Conservation (phyloP, 53 echinoderm and acorn worm genomes). For the Holothuria leucospilota region DNA sequence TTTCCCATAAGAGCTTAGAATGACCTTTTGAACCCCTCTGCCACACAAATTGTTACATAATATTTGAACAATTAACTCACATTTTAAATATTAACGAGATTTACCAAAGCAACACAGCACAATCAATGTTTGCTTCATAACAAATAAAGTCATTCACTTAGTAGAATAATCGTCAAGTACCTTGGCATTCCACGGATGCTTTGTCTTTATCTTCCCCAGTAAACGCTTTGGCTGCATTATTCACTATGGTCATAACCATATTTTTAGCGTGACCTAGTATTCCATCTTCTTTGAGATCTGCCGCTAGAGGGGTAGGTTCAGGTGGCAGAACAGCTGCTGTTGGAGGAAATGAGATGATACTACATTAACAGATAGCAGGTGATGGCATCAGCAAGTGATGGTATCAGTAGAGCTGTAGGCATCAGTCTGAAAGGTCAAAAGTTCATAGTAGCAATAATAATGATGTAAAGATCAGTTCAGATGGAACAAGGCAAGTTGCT, state of each 20-base stretch:
- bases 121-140: neutral
- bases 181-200: neutral
- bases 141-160: neutral
- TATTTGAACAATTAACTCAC: too few species aligned
- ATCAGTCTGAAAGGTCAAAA: neutral
- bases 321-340: slow-evolving; percentile 74
- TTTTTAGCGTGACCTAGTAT: slow-evolving; percentile 82
- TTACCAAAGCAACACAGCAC: too few species aligned
- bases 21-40: too few species aligned
- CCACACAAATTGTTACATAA: too few species aligned
- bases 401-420: too few species aligned
- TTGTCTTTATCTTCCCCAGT: slow-evolving; percentile 34
- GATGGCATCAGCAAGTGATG: too few species aligned
- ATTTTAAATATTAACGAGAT: too few species aligned
- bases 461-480: too few species aligned
- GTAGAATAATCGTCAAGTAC: neutral
- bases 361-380: too few species aligned
- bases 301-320: slow-evolving; percentile 75
- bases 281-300: slow-evolving; percentile 68
- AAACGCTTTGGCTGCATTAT: slow-evolving; percentile 80
- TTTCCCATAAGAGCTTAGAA: too few species aligned
- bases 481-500: too few species aligned
- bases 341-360: neutral
- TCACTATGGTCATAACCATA: slow-evolving; percentile 72
- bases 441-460: too few species aligned